A percentile compares a stretch with the other conserved stretches of the same genome.
These are phyloP conservation scores for Hermatobates lingyangjiaoensis DNA, from an alignment of 1,140 invertebrate species.

Conservation along the genomic window DNA sequence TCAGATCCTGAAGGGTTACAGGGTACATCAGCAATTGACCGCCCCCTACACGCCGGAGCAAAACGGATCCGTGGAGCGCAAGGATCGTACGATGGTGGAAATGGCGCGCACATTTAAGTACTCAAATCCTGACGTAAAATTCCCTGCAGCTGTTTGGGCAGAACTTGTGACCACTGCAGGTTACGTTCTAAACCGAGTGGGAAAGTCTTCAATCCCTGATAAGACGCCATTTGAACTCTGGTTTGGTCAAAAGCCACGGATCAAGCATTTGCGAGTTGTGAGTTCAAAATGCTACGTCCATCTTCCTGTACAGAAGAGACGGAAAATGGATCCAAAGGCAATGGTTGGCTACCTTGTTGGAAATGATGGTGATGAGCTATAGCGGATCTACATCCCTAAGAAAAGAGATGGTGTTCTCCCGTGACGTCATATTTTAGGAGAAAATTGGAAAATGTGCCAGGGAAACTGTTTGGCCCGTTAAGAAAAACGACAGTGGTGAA, in stretches of 20 bases:
- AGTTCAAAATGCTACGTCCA: background rate
- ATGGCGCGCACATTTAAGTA: background rate
- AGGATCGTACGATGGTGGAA: background rate
- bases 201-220: background rate
- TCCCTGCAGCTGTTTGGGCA: background rate
- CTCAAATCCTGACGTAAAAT: slow-evolving; percentile 1
- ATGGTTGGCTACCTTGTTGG: too few relatives aligned
- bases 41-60: background rate
- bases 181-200: background rate
- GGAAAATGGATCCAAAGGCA: background rate
- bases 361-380: too few relatives aligned
- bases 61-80: background rate
- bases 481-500: too few relatives aligned
- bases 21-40: background rate
- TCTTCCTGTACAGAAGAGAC: background rate
- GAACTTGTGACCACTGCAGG: background rate
- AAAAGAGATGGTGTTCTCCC: slow-evolving; percentile 1
- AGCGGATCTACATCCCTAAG: background rate
- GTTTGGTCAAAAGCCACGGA: background rate
- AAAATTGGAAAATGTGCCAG: slow-evolving; percentile 6
- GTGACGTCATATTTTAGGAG: background rate
- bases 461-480: too few relatives aligned
- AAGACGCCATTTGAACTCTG: background rate
- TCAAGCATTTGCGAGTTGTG: background rate
- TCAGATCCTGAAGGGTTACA: slow-evolving; percentile 13